phyloP scores from a whole-genome alignment of 2,797 vertebrate species.

The Chromobotia macracanthus region DNA sequence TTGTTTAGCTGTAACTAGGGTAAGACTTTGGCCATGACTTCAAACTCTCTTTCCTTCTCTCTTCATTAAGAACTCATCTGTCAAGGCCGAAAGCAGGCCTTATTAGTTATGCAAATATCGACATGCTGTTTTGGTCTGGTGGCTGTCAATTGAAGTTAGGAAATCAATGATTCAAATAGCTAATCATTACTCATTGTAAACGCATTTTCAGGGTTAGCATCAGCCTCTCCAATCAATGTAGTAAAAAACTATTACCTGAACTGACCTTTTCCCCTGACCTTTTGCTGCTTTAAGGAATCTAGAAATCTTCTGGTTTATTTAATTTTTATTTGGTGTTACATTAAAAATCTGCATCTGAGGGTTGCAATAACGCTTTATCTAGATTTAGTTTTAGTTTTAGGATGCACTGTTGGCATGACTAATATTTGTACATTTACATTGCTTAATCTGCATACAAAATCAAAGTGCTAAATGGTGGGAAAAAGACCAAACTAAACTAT shows the following conservation, averaged over 20 bases:
- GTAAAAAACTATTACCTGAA: conserved; percentile 90
- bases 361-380: no score
- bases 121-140: conserved; percentile 87
- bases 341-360: no score
- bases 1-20: conserved; percentile 2
- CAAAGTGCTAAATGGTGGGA: background rate
- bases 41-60: conserved; percentile 49
- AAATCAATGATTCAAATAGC: conserved; percentile 95
- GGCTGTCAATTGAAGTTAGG: conserved; percentile 95
- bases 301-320: background rate
- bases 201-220: conserved; percentile 85
- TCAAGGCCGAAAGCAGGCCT: conserved; percentile 80
- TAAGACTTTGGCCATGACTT: background rate
- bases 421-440: background rate
- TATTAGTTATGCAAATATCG: conserved; percentile 94
- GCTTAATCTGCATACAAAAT: background rate
- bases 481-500: background rate
- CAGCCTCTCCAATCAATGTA: conserved; percentile 83
- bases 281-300: conserved; percentile 27
- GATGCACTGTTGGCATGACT: no score
- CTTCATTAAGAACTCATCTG: conserved; percentile 82
- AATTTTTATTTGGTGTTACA: no score
- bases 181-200: conserved; percentile 91
- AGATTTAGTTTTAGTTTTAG: no score
- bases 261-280: conserved; percentile 73